Evolutionary conservation across 1,140 invertebrate species (phyloP).

Genomic region (Paraescarpia echinospica): DNA sequence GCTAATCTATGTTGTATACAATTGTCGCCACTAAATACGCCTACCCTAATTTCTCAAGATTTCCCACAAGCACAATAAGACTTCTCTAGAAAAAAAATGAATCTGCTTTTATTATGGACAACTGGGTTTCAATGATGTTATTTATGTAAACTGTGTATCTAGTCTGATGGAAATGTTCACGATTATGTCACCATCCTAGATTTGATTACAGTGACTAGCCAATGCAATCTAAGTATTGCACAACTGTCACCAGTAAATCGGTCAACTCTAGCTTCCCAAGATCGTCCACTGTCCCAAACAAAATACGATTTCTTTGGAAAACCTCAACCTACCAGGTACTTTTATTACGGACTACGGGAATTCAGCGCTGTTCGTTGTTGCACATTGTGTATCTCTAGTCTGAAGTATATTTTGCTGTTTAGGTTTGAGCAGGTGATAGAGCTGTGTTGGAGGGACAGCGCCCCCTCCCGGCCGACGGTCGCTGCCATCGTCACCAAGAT

Average conservation of each 20-base stretch:
- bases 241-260: background rate
- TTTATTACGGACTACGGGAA: background rate
- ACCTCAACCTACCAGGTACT: too few species aligned
- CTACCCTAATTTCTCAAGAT: background rate
- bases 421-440: background rate
- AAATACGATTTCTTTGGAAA: too few species aligned
- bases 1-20: background rate
- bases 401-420: background rate
- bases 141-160: too few species aligned
- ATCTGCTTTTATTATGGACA: too few species aligned
- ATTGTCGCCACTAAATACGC: background rate
- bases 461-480: background rate
- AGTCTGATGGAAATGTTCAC: too few species aligned
- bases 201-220: background rate
- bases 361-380: background rate
- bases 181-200: too few species aligned
- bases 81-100: too few species aligned
- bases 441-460: background rate
- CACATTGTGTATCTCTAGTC: background rate
- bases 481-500: background rate
- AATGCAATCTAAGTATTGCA: background rate
- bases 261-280: background rate
- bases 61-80: too few species aligned
- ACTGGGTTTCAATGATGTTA: too few species aligned
- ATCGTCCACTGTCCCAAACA: too few species aligned